phyloP scores from a whole-genome alignment of 2,888 invertebrate genomes.

The Drosophila vallismaia region DNA sequence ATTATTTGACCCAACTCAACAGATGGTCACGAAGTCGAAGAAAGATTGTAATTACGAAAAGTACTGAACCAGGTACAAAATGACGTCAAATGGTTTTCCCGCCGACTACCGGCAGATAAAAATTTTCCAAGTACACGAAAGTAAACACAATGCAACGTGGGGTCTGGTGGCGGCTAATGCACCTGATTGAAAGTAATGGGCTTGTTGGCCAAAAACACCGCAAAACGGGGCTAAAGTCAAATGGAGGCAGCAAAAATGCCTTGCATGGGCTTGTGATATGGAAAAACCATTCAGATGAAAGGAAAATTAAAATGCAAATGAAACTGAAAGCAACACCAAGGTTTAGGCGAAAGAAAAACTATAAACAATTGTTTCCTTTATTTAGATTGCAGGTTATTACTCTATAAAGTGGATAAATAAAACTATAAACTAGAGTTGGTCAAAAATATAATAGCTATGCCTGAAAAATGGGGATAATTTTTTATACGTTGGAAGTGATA shows the following conservation, averaged over 20 bases:
- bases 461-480: too few species aligned
- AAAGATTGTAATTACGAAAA: constrained; percentile 12
- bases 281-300: constrained; percentile 25
- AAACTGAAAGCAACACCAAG: constrained; percentile 28
- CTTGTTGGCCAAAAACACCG: constrained; percentile 46
- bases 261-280: constrained; percentile 35
- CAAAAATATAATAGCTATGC: too few species aligned
- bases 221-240: constrained; percentile 43
- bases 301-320: constrained; percentile 43
- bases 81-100: constrained; percentile 23
- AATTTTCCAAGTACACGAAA: constrained; percentile 20
- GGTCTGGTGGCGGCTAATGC: constrained; percentile 32
- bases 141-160: constrained; percentile 34
- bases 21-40: background rate
- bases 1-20: background rate
- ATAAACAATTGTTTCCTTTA: constrained; percentile 15
- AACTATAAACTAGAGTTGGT: background rate
- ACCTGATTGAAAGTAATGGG: constrained; percentile 62
- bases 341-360: constrained; percentile 32
- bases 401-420: constrained; percentile 3
- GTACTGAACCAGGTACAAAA: constrained; percentile 5
- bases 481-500: too few species aligned
- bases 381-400: background rate
- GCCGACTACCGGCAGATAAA: constrained; percentile 3
- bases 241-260: constrained; percentile 23